These are phyloP conservation scores for Calameuta filiformis DNA, from an alignment of 2,888 invertebrate species.

Conservation along the genomic window DNA sequence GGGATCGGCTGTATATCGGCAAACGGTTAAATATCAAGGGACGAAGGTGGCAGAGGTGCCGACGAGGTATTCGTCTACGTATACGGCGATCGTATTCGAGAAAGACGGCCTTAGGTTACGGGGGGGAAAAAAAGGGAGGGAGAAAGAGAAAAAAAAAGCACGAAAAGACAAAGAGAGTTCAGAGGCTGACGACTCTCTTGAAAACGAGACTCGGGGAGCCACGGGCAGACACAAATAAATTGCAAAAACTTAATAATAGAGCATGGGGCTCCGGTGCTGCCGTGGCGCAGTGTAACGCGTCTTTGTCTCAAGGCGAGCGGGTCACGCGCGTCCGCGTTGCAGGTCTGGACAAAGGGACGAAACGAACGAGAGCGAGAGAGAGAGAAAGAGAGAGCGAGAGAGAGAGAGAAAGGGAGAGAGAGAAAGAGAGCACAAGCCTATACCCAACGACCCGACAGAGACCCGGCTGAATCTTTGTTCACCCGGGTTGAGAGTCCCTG, in stretches of 20 bases:
- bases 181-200: conserved; percentile 12
- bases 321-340: conserved; percentile 22
- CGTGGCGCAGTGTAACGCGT: conserved; percentile 7
- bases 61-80: no score
- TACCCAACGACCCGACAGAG: not conserved
- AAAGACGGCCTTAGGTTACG: not conserved
- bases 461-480: not conserved
- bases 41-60: not conserved
- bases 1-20: no score
- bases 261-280: conserved; percentile 42
- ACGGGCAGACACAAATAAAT: conserved; percentile 64
- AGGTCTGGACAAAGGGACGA: conserved; percentile 8
- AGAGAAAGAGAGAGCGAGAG: conserved; percentile 10
- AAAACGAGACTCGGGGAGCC: conserved; percentile 32
- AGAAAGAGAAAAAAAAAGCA: conserved; percentile 7
- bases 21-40: not conserved
- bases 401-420: conserved; percentile 14
- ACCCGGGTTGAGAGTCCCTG: not conserved
- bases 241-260: conserved; percentile 65
- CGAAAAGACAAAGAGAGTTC: conserved; percentile 16
- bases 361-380: conserved; percentile 18
- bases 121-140: not conserved
- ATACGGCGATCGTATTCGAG: not conserved
- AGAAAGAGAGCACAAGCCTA: not conserved
- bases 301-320: conserved; percentile 21